These are phyloP conservation scores for Monarcha castaneiventris DNA, from an alignment of 2,113 vertebrate species.

Conservation along the genomic window DNA sequence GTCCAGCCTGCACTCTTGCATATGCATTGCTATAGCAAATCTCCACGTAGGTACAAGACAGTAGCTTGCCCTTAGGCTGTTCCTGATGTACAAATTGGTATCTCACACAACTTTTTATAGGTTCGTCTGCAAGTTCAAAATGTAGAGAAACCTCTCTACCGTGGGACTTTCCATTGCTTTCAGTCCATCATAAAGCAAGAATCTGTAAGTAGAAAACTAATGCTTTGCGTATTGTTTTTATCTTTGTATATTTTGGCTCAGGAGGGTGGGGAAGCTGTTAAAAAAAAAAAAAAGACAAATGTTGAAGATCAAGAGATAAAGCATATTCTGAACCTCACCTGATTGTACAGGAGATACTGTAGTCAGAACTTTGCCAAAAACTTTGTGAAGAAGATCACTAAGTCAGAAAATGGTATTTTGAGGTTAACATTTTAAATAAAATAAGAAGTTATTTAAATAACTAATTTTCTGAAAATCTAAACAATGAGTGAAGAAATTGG, in stretches of 20 bases:
- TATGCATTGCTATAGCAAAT: background rate
- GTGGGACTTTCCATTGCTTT: slow-evolving; percentile 94
- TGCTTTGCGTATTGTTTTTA: background rate
- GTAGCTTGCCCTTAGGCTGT: background rate
- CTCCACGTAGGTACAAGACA: background rate
- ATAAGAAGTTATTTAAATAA: background rate
- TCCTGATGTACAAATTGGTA: background rate
- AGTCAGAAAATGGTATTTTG: background rate
- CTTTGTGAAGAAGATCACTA: background rate
- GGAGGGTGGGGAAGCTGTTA: background rate
- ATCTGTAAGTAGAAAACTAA: slow-evolving; percentile 79
- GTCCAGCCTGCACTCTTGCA: background rate
- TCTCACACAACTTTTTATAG: slow-evolving; percentile 73
- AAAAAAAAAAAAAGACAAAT: background rate
- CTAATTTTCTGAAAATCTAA: background rate
- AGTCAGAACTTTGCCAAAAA: background rate
- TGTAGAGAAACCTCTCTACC: slow-evolving; percentile 88
- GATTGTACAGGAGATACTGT: rapidly evolving
- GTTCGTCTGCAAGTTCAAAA: slow-evolving; percentile 95
- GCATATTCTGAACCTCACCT: background rate
- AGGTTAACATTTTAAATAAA: background rate
- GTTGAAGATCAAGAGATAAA: background rate
- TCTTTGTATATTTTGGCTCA: background rate
- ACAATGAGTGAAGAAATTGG: background rate
- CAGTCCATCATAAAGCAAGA: slow-evolving; percentile 94